Base-by-base conservation (phyloP, 2,888 invertebrate genomes). In the Pedicia rivosa region DNA sequence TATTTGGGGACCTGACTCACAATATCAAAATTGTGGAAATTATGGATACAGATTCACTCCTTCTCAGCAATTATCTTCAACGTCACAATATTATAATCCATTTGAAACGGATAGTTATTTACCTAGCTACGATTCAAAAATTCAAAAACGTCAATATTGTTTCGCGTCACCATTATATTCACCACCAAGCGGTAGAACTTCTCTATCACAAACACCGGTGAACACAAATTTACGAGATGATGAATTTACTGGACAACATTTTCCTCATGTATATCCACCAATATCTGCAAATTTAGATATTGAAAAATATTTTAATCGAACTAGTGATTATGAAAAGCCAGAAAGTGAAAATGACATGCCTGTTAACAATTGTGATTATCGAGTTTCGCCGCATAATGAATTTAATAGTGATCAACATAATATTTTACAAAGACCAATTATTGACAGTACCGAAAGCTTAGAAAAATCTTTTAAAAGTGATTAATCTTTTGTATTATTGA, bases 41-140 rank as follows among this genome's bases (percentile, higher is more conserved):
- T 68, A 68, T 46, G 59, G 59, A 35, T 54, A 51, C 41, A 52
- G 56, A 1, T 69, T 59, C 36, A 61, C 61, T 8, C 61, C 61
- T n/a, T 56, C 56, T 53, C 54, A 60, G 44, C 55, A 59, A 44
- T 35, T 36, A 3, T 32, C 41, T 5, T 55, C 56, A 13, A 60
- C 59, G 39, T 55, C 53, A 31, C 54, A 53, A 42, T 56, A 54
- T 41, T 62, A 61, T 39, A 62, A 62, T 46, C 62, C 62, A 7
- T 42, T 59, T 22, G 60, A 61, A 47, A 59, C 59, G 31, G 62
- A 62, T 46, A 60, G 56, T 12, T 62, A 62, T 45, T 50, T 56
- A 43, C 62, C 62, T 20, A 60, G 60, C 41, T 62, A 62, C 30
- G 61, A 62, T 43, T 56, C 56, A 45, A 59, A 58, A 45, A 55